A percentile compares a stretch with the other conserved stretches of the same genome.
These are phyloP conservation scores for Barbus barbus DNA, from an alignment of 2,113 vertebrate genomes.

Conservation along the genomic window DNA sequence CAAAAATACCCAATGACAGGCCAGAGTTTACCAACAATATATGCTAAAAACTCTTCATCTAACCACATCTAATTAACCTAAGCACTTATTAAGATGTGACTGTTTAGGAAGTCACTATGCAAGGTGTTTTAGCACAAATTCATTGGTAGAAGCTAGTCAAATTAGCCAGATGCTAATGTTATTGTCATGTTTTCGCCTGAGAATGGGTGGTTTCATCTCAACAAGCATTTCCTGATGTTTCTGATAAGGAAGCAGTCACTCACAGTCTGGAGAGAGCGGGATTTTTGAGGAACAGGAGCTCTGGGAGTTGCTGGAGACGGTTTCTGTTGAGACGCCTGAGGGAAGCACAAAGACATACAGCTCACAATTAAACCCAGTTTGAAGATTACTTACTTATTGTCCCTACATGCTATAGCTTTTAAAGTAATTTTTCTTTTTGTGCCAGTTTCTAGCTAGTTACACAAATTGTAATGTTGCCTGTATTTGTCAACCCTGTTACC, in stretches of 20 bases:
- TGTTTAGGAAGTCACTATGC: neutral
- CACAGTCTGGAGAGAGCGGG: constrained; percentile 90
- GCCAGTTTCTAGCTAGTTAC: neutral
- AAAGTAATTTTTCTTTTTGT: neutral
- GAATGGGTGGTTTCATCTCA: neutral
- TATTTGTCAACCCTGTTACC: neutral
- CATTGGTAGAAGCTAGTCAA: neutral
- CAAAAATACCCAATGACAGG: too few relatives aligned
- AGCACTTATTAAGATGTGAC: neutral
- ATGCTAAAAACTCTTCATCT: too few relatives aligned
- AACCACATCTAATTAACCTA: neutral
- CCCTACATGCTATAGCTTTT: neutral
- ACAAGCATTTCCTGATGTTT: constrained; percentile 3
- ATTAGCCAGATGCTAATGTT: neutral
- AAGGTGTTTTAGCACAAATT: too few relatives aligned
- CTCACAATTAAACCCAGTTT: neutral
- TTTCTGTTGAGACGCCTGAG: constrained; percentile 93
- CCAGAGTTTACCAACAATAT: too few relatives aligned
- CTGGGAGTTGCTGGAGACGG: constrained; percentile 88
- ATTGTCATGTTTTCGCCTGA: neutral
- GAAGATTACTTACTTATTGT: neutral
- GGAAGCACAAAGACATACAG: constrained; percentile 38
- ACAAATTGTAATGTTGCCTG: neutral
- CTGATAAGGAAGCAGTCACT: constrained; percentile 69
- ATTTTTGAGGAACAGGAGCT: constrained; percentile 96